These are phyloP conservation scores for Drosophila repletoides DNA, from an alignment of 1,140 invertebrate species.

Conservation along the genomic window DNA sequence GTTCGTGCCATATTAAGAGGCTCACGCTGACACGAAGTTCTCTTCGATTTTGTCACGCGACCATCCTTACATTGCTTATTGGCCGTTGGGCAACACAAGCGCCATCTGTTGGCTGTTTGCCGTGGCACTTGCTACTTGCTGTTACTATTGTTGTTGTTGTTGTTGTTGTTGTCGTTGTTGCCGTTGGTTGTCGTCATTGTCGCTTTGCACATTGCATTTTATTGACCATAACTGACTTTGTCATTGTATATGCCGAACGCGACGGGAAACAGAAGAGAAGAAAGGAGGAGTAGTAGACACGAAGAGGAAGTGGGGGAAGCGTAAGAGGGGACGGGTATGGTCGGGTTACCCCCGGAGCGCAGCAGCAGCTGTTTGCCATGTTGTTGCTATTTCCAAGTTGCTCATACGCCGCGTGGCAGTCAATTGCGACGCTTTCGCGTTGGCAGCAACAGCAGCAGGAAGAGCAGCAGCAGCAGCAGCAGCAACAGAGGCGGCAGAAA, in stretches of 20 bases:
- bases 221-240: constrained; percentile 81
- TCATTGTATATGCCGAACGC: constrained; percentile 49
- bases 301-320: neutral
- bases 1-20: neutral
- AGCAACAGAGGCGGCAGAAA: neutral
- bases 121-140: constrained; percentile 19
- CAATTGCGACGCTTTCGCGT: constrained; percentile 60
- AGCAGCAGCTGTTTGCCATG: constrained; percentile 32
- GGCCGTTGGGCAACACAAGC: constrained; percentile 23
- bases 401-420: constrained; percentile 66
- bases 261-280: neutral
- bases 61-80: constrained; percentile 24
- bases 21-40: constrained; percentile 24
- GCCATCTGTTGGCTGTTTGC: constrained; percentile 49
- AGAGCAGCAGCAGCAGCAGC: constrained; percentile 13
- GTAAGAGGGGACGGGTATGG: neutral
- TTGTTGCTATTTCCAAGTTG: constrained; percentile 36
- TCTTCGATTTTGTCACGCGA: too few species aligned
- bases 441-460: constrained; percentile 34
- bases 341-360: constrained; percentile 13
- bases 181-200: constrained; percentile 49
- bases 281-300: neutral
- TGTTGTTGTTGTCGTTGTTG: constrained; percentile 4
- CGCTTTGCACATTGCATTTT: constrained; percentile 75
- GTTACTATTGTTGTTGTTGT: neutral